Conservation (phyloP, 2,888 invertebrate species). For the Laothoe populi region DNA sequence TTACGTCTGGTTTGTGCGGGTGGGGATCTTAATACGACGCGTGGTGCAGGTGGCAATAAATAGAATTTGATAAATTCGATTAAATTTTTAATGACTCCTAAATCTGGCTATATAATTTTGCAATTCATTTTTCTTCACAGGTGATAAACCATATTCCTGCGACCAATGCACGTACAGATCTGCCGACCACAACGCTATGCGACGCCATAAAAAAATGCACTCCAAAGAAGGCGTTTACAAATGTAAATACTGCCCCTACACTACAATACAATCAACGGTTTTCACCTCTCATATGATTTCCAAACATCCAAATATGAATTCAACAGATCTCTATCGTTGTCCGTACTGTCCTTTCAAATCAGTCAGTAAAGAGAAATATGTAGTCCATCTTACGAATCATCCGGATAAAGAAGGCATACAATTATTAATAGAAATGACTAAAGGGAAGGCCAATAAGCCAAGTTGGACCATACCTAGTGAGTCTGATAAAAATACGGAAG, state of each 20-base stretch:
- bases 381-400: conserved; percentile 81
- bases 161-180: conserved; percentile 89
- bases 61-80: no score
- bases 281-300: conserved; percentile 91
- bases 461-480: conserved; percentile 78
- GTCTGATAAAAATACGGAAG: conserved; percentile 48
- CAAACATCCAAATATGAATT: conserved; percentile 89
- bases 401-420: conserved; percentile 75
- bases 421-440: conserved; percentile 65
- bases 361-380: conserved; percentile 86
- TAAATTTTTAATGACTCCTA: no score
- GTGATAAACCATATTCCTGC: conserved; percentile 92
- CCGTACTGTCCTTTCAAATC: conserved; percentile 86
- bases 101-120: no score
- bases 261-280: conserved; percentile 91
- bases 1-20: no score
- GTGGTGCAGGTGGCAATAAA: no score
- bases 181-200: conserved; percentile 92
- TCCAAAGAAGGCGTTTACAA: conserved; percentile 90
- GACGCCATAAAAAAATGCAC: conserved; percentile 91
- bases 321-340: conserved; percentile 86
- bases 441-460: conserved; percentile 60
- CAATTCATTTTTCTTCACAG: conserved; percentile 55
- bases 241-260: conserved; percentile 91
- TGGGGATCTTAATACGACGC: no score